Evolutionary conservation across 2,113 vertebrate species (phyloP).

Genomic region (Microcebus murinus): DNA sequence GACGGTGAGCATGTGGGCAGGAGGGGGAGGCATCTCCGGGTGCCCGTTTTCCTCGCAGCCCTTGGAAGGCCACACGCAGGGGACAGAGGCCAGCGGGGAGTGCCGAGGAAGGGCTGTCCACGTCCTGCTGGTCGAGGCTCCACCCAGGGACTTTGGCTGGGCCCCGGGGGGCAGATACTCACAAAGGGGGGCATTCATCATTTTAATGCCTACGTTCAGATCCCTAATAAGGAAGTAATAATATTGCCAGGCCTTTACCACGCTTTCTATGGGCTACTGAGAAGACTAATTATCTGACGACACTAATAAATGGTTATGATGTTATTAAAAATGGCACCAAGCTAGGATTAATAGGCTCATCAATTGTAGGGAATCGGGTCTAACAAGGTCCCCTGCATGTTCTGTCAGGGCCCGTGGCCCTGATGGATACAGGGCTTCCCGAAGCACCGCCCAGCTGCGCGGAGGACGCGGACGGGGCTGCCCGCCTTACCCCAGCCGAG

Average conservation of each 20-base stretch:
- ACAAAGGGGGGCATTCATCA: slow-evolving; percentile 62
- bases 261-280: slow-evolving; percentile 71
- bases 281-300: slow-evolving; percentile 87
- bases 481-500: not conserved
- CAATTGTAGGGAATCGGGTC: slow-evolving; percentile 87
- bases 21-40: not conserved
- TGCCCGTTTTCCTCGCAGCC: not conserved
- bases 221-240: slow-evolving; percentile 77
- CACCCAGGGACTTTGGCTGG: slow-evolving; percentile 8
- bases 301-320: slow-evolving; percentile 88
- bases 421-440: not conserved
- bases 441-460: not conserved
- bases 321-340: slow-evolving; percentile 89
- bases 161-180: not conserved
- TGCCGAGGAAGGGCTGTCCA: not conserved
- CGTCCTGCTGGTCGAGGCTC: not conserved
- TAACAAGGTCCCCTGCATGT: slow-evolving; percentile 88
- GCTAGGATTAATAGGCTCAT: slow-evolving; percentile 89
- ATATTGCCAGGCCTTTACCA: slow-evolving; percentile 79
- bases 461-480: not conserved
- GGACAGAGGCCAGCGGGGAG: not conserved
- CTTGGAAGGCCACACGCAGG: not conserved
- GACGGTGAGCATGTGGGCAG: not conserved
- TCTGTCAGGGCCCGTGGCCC: slow-evolving; percentile 82
- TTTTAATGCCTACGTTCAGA: slow-evolving; percentile 40